Percentiles rank a stretch among this genome's conserved stretches.
These are phyloP conservation scores for Chrysocyon brachyurus DNA, from an alignment of 2,797 vertebrate genomes.

Conservation along the genomic window DNA sequence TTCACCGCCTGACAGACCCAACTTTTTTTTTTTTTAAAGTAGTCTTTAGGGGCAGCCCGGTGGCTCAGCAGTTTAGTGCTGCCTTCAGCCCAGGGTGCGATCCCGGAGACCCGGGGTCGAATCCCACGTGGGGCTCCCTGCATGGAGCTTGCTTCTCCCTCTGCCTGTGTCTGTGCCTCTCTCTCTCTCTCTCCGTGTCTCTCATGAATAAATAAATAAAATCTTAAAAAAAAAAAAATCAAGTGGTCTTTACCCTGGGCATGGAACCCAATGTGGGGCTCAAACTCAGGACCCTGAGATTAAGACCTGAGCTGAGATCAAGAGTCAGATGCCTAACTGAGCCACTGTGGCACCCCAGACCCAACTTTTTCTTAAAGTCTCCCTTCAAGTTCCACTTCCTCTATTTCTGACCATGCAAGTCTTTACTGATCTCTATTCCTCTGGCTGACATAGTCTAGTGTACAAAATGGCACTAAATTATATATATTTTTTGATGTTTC, in stretches of 20 bases:
- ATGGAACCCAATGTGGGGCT: not conserved
- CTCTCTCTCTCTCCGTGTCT: too few relatives aligned
- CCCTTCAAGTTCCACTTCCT: not conserved
- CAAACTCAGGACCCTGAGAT: not conserved
- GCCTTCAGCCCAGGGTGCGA: too few relatives aligned
- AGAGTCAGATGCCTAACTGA: not conserved
- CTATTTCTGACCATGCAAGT: not conserved
- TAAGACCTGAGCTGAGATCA: not conserved
- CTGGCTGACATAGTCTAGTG: not conserved
- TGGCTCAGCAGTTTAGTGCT: too few relatives aligned
- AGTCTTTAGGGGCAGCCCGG: too few relatives aligned
- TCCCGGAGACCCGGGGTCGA: too few relatives aligned
- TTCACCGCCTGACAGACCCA: not conserved
- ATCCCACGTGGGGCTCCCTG: too few relatives aligned
- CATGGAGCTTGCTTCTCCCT: too few relatives aligned
- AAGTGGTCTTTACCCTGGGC: too few relatives aligned
- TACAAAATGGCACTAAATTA: not conserved
- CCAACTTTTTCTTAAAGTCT: not conserved
- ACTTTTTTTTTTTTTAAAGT: not conserved
- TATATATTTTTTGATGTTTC: not conserved
- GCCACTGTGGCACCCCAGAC: not conserved
- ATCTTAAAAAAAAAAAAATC: too few relatives aligned
- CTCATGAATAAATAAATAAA: too few relatives aligned
- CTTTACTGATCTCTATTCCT: not conserved
- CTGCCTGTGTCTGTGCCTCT: too few relatives aligned